Conservation (phyloP, 2,888 invertebrate genomes). For the Catocala fraxini region DNA sequence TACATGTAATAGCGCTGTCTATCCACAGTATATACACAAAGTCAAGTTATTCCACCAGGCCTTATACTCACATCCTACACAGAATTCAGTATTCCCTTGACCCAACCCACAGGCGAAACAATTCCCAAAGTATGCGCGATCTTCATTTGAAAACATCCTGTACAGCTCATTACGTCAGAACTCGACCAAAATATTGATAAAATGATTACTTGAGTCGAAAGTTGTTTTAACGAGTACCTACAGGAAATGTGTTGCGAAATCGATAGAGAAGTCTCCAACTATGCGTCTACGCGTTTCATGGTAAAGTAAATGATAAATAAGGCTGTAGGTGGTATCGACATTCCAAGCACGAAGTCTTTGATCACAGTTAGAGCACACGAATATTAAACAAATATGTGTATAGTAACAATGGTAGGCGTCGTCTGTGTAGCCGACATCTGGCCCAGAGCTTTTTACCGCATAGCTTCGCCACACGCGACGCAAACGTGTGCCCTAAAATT, state of each 20-base stretch:
- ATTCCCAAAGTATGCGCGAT: background rate
- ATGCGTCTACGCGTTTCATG: slow-evolving; percentile 12
- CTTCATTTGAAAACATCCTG: background rate
- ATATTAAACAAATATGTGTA: slow-evolving; percentile 54
- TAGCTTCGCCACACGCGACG: slow-evolving; percentile 60
- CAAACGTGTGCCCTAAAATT: slow-evolving; percentile 55
- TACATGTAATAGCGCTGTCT: no score
- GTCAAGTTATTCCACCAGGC: no score
- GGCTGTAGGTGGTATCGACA: slow-evolving; percentile 44
- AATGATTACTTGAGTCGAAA: slow-evolving; percentile 60
- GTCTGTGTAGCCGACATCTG: slow-evolving; percentile 58
- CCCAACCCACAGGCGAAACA: background rate
- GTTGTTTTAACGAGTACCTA: slow-evolving; percentile 54
- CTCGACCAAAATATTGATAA: slow-evolving; percentile 61
- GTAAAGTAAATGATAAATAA: slow-evolving; percentile 30
- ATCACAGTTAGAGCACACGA: slow-evolving; percentile 51
- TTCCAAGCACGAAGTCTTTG: slow-evolving; percentile 56
- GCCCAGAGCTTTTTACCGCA: slow-evolving; percentile 56
- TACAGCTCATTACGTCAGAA: slow-evolving; percentile 67
- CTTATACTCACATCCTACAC: background rate
- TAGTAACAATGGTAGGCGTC: slow-evolving; percentile 55
- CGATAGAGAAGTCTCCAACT: slow-evolving; percentile 6
- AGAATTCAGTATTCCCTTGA: background rate
- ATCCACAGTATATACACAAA: no score
- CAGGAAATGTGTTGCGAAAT: slow-evolving; percentile 52